phyloP scores from a whole-genome alignment of 1,140 invertebrate genomes.

The Kradibia gibbosae region DNA sequence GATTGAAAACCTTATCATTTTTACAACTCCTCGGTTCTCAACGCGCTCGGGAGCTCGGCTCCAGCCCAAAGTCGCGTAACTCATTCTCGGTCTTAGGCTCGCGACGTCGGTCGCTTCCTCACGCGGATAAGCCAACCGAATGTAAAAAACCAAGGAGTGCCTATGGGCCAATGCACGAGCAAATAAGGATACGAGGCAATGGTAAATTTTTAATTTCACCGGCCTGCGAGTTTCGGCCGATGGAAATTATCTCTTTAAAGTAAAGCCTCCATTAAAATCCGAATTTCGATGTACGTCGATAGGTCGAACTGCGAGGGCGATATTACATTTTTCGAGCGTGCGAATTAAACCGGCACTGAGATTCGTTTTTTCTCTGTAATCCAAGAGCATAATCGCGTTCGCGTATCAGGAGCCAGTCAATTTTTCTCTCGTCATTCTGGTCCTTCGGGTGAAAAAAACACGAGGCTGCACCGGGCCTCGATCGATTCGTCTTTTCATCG shows the following conservation, averaged over 20 bases:
- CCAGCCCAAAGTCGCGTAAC: too few species aligned
- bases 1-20: too few species aligned
- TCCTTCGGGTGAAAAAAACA: constrained; percentile 26
- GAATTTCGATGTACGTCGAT: background rate
- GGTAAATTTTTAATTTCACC: too few species aligned
- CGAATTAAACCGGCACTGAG: constrained; percentile 1
- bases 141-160: too few species aligned
- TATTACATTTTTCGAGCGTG: constrained; percentile 7
- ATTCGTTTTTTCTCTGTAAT: background rate
- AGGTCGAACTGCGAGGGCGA: background rate
- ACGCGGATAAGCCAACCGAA: too few species aligned
- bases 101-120: too few species aligned
- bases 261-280: background rate
- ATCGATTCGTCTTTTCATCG: constrained; percentile 31
- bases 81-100: too few species aligned
- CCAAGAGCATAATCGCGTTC: constrained; percentile 65
- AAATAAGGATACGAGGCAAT: too few species aligned
- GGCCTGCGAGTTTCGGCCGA: background rate
- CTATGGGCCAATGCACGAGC: too few species aligned
- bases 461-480: background rate
- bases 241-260: background rate
- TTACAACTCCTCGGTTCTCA: too few species aligned
- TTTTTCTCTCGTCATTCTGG: constrained; percentile 65
- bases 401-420: constrained; percentile 70
- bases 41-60: too few species aligned